Evolutionary conservation across 92 coral and sea anemone genomes (phyloP).

Genomic region (Zoanthus gigantus): DNA sequence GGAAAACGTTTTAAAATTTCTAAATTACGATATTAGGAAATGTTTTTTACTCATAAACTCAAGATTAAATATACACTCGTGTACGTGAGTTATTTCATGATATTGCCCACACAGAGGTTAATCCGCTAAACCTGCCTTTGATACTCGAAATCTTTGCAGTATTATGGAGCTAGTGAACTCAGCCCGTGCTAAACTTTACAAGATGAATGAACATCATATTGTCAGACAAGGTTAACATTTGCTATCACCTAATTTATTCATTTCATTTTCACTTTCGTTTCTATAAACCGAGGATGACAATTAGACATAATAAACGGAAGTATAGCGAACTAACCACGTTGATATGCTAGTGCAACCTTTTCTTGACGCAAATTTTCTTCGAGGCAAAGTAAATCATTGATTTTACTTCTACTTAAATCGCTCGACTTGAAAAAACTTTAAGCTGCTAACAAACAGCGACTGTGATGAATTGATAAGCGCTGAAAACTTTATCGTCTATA

Average conservation of each 20-base stretch:
- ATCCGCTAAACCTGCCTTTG: neutral
- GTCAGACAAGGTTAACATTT: neutral
- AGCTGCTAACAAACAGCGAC: neutral
- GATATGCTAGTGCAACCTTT: too few relatives aligned
- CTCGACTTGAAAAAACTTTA: neutral
- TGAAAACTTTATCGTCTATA: neutral
- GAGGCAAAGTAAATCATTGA: neutral
- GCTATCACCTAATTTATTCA: neutral
- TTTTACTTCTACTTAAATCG: neutral
- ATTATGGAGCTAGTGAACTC: neutral
- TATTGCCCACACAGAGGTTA: neutral
- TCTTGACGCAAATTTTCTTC: neutral
- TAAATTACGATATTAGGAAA: too few relatives aligned
- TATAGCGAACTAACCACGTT: neutral
- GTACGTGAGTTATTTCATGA: slow-evolving; percentile 2
- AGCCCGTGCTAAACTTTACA: neutral
- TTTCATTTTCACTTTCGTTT: neutral
- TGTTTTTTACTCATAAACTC: neutral
- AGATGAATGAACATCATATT: neutral
- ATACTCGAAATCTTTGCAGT: neutral
- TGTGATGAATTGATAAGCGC: neutral
- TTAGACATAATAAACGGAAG: neutral
- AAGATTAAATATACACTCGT: neutral
- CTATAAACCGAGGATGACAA: neutral
- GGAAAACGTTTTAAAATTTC: too few relatives aligned